Percentiles rank a stretch among this genome's conserved stretches.
phyloP scores from a whole-genome alignment of 1,140 invertebrate species.

The Glossosoma conforme region DNA sequence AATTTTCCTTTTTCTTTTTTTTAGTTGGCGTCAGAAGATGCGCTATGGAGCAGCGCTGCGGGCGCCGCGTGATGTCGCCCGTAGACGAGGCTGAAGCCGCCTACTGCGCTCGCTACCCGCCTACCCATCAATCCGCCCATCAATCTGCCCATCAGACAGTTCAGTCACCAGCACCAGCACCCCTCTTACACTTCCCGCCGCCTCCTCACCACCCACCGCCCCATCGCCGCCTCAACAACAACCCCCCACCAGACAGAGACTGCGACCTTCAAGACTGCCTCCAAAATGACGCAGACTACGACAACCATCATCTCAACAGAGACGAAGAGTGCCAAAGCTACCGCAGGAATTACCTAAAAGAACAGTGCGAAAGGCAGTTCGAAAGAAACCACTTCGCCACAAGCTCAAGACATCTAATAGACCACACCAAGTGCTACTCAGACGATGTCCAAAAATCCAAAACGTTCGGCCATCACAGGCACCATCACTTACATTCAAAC shows the following conservation, averaged over 20 bases:
- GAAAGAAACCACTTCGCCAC: slow-evolving; percentile 30
- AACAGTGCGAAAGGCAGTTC: slow-evolving; percentile 24
- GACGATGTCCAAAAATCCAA: slow-evolving; percentile 29
- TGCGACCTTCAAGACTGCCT: slow-evolving; percentile 27
- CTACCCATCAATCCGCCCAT: too few relatives aligned
- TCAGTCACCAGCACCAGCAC: slow-evolving; percentile 15
- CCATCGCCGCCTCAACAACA: slow-evolving; percentile 17
- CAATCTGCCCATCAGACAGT: slow-evolving; percentile 4
- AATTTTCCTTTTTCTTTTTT: too few relatives aligned
- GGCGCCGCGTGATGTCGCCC: slow-evolving; percentile 30
- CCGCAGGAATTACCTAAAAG: slow-evolving; percentile 24
- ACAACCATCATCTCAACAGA: slow-evolving; percentile 24
- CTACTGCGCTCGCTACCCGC: slow-evolving; percentile 23
- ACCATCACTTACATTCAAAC: slow-evolving; percentile 41
- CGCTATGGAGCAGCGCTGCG: slow-evolving; percentile 30
- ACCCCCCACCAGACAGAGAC: slow-evolving; percentile 13
- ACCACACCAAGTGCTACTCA: slow-evolving; percentile 28
- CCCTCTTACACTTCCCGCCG: slow-evolving; percentile 26
- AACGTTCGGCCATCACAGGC: slow-evolving; percentile 32
- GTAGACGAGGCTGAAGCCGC: slow-evolving; percentile 30
- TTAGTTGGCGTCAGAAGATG: slow-evolving; percentile 25
- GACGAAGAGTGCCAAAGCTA: slow-evolving; percentile 28
- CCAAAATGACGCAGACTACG: slow-evolving; percentile 15
- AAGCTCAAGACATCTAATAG: slow-evolving; percentile 20
- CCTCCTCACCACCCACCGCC: slow-evolving; percentile 28